These are phyloP conservation scores for Leucopsar rothschildi DNA, from an alignment of 2,113 vertebrate species.

Conservation along the genomic window DNA sequence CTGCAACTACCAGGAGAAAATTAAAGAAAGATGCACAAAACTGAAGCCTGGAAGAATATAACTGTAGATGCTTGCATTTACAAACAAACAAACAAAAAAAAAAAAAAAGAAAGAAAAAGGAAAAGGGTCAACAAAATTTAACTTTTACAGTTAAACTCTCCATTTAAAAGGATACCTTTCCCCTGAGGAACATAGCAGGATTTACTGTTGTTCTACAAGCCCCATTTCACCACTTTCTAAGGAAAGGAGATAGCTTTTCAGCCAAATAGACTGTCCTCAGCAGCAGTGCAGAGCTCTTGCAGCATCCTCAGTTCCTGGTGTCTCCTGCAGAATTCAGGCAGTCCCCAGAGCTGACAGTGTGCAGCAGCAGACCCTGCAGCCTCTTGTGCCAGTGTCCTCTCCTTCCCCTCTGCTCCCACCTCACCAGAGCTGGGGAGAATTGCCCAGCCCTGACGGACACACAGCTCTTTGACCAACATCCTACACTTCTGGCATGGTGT, in stretches of 20 bases:
- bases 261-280: not conserved
- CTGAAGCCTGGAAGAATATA: not conserved
- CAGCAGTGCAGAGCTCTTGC: not conserved
- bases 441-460: not conserved
- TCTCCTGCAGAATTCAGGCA: not conserved
- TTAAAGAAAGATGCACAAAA: not conserved
- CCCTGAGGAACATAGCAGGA: not conserved
- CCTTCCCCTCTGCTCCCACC: not conserved
- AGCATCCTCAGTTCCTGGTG: not conserved
- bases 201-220: not conserved
- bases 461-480: not conserved
- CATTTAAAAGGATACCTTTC: not conserved
- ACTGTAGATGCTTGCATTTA: not conserved
- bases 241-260: not conserved
- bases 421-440: not conserved
- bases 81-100: not conserved
- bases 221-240: not conserved
- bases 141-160: not conserved
- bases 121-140: not conserved
- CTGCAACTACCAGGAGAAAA: not conserved
- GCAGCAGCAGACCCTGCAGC: not conserved
- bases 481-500: not conserved
- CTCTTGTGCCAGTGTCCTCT: not conserved
- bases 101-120: not conserved
- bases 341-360: accelerated